A percentile compares a stretch with the other conserved stretches of the same genome.
Conservation (phyloP, 1,140 invertebrate genomes). For the Lepeophtheirus salmonis region DNA sequence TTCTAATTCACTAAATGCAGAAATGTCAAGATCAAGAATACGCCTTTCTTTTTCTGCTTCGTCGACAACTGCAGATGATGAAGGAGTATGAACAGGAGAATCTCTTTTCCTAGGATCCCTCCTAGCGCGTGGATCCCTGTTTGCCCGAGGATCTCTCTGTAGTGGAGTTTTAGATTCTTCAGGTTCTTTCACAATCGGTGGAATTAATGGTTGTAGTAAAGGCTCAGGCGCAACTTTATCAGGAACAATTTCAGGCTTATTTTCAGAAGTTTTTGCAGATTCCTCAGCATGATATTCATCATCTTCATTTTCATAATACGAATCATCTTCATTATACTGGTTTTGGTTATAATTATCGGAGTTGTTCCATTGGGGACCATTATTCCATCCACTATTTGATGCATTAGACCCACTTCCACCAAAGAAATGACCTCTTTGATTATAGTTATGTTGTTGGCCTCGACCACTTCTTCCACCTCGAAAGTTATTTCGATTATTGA, state of each 20-base stretch:
- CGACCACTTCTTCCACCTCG: neutral
- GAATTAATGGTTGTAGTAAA: neutral
- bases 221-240: neutral
- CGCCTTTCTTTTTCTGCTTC: constrained; percentile 2
- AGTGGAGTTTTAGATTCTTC: neutral
- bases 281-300: neutral
- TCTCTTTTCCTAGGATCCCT: neutral
- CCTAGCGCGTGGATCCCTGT: neutral
- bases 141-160: neutral
- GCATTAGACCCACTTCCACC: no score
- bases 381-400: no score
- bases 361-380: neutral
- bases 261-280: neutral
- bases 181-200: neutral
- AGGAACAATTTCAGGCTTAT: neutral
- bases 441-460: neutral
- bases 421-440: neutral
- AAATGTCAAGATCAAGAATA: constrained; percentile 1
- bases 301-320: neutral
- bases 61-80: neutral
- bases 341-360: neutral
- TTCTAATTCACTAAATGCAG: constrained; percentile 11
- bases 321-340: neutral
- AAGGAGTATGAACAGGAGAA: neutral
- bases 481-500: neutral